Evolutionary conservation across 2,888 invertebrate species (phyloP), one percentile per base, ranked within the genome.

Genomic region (Resseliella maxima): DNA sequence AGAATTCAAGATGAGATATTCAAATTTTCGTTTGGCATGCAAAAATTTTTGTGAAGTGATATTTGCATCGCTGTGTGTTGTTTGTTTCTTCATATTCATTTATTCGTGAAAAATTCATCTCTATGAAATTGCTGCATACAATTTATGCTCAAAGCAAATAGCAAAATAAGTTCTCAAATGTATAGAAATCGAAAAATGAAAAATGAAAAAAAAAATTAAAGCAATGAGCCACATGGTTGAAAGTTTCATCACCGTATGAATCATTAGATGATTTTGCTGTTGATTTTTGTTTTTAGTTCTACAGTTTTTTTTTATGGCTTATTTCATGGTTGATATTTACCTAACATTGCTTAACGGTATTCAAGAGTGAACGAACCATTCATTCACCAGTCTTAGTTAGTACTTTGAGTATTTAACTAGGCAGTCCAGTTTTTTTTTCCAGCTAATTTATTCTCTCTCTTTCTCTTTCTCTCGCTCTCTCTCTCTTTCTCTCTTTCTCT

Each of bases 1-100:
- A 59, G 59, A 59, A 59, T 59, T 24, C 24, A 59, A 59, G 59
- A 59, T 59, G 59, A 59, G 59, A 59, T 59, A 59, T 59, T 59
- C 59, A 59, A 59, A 59, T 59, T 24, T n/a, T 24, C n/a, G 59
- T 59, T 59, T 59, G 59, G 24, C 59, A 59, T 59, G 59, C 59
- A 59, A 24, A 59, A 59, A 41, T 8, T 59, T 24, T 6, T 2
- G 24, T n/a, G 24, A 59, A 59, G 59, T 59, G 59, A 59, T 59
- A 59, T 59, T 59, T 59, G 24, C 15, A 59, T 50, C 50, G 50
- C 10, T 18, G 10, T 50, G 5, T 41, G 12, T 41, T 5, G 12
- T 41, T 41, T 12, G 41, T 41, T 41, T 18, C 5, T 50, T 18
- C 50, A 50, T 18, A 50, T 18, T 8, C 2, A 6, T 18, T 18